These are phyloP conservation scores for Chlorops oryzae DNA, from an alignment of 1,140 invertebrate species.

Conservation along the genomic window DNA sequence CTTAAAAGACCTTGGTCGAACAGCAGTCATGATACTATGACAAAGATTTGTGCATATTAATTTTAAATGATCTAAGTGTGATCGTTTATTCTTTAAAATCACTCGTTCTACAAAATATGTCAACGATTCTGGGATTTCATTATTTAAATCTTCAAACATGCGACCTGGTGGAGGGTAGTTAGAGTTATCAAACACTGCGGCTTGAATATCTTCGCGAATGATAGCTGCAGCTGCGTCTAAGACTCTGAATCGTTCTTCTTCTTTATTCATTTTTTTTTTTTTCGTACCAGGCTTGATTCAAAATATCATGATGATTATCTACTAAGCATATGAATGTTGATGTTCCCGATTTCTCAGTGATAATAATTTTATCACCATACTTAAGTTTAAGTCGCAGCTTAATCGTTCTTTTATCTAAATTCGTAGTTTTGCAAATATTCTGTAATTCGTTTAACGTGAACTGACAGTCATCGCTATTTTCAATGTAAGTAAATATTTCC, in stretches of 20 bases:
- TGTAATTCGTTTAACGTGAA: no score
- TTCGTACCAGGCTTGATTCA: no score
- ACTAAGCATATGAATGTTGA: no score
- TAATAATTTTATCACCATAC: no score
- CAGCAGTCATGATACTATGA: constrained; percentile 42
- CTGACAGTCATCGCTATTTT: no score
- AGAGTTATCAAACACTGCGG: constrained; percentile 29
- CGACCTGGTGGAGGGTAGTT: constrained; percentile 32
- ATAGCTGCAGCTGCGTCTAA: constrained; percentile 37
- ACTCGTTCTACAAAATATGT: constrained; percentile 32
- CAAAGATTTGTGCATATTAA: constrained; percentile 35
- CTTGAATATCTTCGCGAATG: constrained; percentile 37
- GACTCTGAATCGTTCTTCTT: constrained; percentile 26
- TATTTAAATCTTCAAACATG: constrained; percentile 36
- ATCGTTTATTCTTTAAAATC: constrained; percentile 32
- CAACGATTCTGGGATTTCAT: constrained; percentile 33
- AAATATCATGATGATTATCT: no score
- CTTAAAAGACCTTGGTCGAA: constrained; percentile 41
- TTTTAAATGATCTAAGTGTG: constrained; percentile 35
- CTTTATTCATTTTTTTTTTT: no score
- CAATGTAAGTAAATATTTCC: no score
- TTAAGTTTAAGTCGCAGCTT: constrained; percentile 23
- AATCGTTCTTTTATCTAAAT: no score
- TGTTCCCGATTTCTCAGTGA: no score
- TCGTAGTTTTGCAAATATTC: no score